Base-by-base conservation (phyloP, 2,888 invertebrate species). In the Caenorhabditis virilis region DNA sequence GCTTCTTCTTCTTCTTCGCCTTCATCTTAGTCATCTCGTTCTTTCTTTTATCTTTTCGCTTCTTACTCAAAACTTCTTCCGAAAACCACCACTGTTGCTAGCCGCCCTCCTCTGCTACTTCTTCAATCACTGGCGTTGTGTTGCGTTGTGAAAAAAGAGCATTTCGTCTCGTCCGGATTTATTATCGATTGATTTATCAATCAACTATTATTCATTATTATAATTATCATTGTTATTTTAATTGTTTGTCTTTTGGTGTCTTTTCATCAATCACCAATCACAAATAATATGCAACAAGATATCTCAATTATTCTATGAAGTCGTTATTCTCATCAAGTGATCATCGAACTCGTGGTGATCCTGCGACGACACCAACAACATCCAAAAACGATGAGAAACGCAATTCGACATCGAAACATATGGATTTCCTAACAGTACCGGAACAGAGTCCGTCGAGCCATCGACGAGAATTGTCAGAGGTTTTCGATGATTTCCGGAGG, bases 401-500 rank as follows among this genome's bases (percentile, higher is more conserved):
- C n/a, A 4, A 6, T 30, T 13, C 30, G 13, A 9, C 30, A 6
- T 30, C 30, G 13, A 45, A 15, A 16, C 33, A 53, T 22, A 68
- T 55, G 59, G 20, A 68, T 38, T 26, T 60, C 15, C 54, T 70
- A 25, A 50, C 60, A 9, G 71, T 74, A 15, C 74, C 74, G 11
- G 74, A 71, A 47, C 59, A 59, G 33, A 69, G 71, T 36, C 26
- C 33, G n/a, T 9, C 56, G 20, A 43, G 57, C 2, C 36, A 66
- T 9, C 48, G 66, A 9, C 45, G 61, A 15, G 61, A 69, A 33
- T 35, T 65, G 6, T 53, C 61, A 18, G 59, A 54, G 15, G 50
- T 59, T 7, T 69, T 69, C 59, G 57, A 69, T 30, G 69, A 77
- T 33, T 61, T 80, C 35, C 71, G 79, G 18, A 66, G 75, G 50